Evolutionary conservation across 2,797 vertebrate genomes (phyloP), one percentile per base, ranked within the genome.

Genomic region (Centroberyx gerrardi): DNA sequence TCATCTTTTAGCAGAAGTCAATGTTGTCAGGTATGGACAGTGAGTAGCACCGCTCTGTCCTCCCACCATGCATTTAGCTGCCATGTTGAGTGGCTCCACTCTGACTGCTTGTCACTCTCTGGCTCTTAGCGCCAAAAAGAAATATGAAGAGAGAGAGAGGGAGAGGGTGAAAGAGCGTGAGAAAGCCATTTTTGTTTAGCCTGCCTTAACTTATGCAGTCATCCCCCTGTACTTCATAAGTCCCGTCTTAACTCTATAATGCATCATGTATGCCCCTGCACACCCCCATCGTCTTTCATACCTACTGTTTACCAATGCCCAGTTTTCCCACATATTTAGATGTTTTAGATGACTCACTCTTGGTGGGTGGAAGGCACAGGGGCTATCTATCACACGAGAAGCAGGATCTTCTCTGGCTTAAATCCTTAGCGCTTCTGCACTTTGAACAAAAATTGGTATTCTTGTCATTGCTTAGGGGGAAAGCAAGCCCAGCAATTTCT

Each of bases 391-490:
- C 73, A 83, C 46, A 74, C 68, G 72, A 83, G 65, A 81, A 83
- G 68, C 56, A 66, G 56, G 88, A 90, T 93, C 82, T 89, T 90
- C 86, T 81, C 53, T 73, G 87, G 74, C 86, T 93, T 90, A 87
- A 83, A 87, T 74, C 68, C 69, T 87, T 70, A 71, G 76, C 75
- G 66, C 82, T 83, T 69, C 75, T 69, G 81, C 80, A 90, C 90
- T 92, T 92, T 89, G 86, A 92, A 93, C 86, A 85, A 76, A 85
- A 90, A 93, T 95, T 94, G 85, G 90, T 94, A 95, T 95, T 94
- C 93, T 87, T 85, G 80, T 86, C 91, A 85, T 91, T 79, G 82
- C 88, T 76, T 78, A 51, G 72, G 81, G 77, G 83, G 85, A 90
- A 89, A 91, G 90, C 83, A 84, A 88, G 79, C 83, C 87, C 84